Conservation (phyloP, 1,140 invertebrate genomes). For the Pachypeltis micranthus region DNA sequence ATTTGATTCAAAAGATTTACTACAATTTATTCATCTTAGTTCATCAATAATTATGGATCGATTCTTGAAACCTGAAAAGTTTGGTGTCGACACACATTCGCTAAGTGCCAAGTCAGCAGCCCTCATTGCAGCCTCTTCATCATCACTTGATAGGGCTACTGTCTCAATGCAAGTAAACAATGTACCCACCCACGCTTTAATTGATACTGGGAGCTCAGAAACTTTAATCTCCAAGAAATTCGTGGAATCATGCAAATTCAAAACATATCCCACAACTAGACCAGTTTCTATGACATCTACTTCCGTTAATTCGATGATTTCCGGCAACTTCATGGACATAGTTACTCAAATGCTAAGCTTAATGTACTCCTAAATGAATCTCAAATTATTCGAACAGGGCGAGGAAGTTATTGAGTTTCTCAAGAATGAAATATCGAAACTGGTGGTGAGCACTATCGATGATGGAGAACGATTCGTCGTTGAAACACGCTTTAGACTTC, state of each 20-base stretch:
- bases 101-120: background rate
- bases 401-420: too few species aligned
- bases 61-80: too few species aligned
- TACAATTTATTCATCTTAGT: too few species aligned
- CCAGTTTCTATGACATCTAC: background rate
- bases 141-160: background rate
- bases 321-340: background rate
- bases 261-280: background rate
- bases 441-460: too few species aligned
- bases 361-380: background rate
- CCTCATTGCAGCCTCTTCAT: background rate
- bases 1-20: too few species aligned
- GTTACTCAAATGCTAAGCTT: background rate
- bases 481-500: too few species aligned
- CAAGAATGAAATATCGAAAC: too few species aligned
- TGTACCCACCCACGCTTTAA: background rate
- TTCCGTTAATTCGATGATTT: background rate
- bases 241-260: background rate
- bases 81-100: too few species aligned
- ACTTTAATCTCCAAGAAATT: background rate
- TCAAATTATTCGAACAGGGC: too few species aligned
- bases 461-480: too few species aligned
- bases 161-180: background rate
- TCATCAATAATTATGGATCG: too few species aligned
- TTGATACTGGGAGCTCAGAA: background rate